phyloP scores from a whole-genome alignment of 37 sponge, comb jelly and placozoan genomes.

The Tethya wilhelma region DNA sequence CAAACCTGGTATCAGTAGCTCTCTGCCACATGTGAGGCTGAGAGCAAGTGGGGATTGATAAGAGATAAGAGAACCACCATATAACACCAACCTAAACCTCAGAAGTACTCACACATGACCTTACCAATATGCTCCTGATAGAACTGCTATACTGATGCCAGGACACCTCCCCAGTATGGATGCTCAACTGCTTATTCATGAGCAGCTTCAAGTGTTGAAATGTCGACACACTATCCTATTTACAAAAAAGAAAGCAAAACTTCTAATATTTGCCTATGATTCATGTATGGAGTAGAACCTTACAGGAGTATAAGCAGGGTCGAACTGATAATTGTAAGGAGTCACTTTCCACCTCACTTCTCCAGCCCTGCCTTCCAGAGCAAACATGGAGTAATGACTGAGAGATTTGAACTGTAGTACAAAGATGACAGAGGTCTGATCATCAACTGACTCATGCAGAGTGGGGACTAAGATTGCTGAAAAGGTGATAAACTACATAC shows the following conservation, averaged over 20 bases:
- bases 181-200: conserved; percentile 13
- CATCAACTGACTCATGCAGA: not conserved
- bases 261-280: not conserved
- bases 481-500: not conserved
- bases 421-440: not conserved
- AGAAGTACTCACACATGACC: not conserved
- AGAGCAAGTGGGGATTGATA: not conserved
- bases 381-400: conserved; percentile 36
- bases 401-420: conserved; percentile 16
- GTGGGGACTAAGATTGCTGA: not conserved
- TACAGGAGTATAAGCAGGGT: conserved; percentile 17
- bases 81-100: not conserved
- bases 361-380: conserved; percentile 65
- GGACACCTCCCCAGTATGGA: conserved; percentile 69
- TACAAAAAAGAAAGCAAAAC: not conserved
- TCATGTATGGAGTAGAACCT: too few species aligned
- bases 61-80: not conserved
- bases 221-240: conserved; percentile 38
- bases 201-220: conserved; percentile 56
- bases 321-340: conserved; percentile 54
- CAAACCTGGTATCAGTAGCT: conserved; percentile 50
- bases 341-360: conserved; percentile 73
- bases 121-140: conserved; percentile 54
- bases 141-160: conserved; percentile 80
- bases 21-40: conserved; percentile 76